These are phyloP conservation scores for Oryctolagus cuniculus DNA, from an alignment of 2,113 vertebrate genomes.

Conservation along the genomic window mOryCun1.1 NC_091440.1:57219501-57220000, in stretches of 20 bases:
- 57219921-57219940: not conserved
- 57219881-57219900: not conserved
- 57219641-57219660: not conserved
- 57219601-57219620: not conserved
- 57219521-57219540: not conserved
- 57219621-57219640: slow-evolving; percentile 2
- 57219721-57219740: not conserved
- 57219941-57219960: not conserved
- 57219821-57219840: not conserved
- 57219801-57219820: not conserved
- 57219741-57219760: not conserved
- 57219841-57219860: not conserved
- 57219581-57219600: not conserved
- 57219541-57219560: not conserved
- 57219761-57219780: not conserved
- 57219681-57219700: not conserved
- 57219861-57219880: not conserved
- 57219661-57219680: not conserved
- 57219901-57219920: not conserved
- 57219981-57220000: slow-evolving; percentile 1
- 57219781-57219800: not conserved
- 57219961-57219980: not conserved
- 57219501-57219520: not conserved
- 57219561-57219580: not conserved
- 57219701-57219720: not conserved